These are phyloP conservation scores for Azemiops feae DNA, from an alignment of 2,113 vertebrate genomes.

Conservation along the genomic window DNA sequence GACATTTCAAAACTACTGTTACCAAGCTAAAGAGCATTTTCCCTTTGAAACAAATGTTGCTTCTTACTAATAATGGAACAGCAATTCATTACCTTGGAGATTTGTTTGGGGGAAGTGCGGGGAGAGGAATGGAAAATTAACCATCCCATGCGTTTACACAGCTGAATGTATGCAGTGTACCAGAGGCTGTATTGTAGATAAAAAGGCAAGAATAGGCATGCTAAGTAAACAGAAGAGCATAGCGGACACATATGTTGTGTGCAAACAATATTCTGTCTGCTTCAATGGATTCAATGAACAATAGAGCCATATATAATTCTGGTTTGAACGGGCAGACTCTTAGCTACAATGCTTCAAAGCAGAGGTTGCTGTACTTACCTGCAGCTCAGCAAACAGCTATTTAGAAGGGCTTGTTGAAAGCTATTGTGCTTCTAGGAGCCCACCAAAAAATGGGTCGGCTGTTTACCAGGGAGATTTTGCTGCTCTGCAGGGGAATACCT, in stretches of 20 bases:
- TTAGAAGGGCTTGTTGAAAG: background rate
- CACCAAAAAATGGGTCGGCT: background rate
- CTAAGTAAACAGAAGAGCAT: background rate
- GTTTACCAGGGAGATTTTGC: background rate
- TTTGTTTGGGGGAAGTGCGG: slow-evolving; percentile 14
- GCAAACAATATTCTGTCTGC: background rate
- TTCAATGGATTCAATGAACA: background rate
- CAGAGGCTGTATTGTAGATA: background rate
- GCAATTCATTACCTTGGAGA: slow-evolving; percentile 43
- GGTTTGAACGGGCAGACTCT: background rate
- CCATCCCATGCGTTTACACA: accelerated
- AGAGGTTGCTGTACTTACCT: background rate
- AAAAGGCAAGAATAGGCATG: background rate
- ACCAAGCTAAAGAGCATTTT: slow-evolving; percentile 51
- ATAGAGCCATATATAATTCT: slow-evolving; percentile 3
- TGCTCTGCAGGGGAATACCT: background rate
- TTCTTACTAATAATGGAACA: slow-evolving; percentile 16
- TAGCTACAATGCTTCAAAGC: background rate
- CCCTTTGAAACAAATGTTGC: slow-evolving; percentile 61
- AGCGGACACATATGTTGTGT: background rate
- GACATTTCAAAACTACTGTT: slow-evolving; percentile 57
- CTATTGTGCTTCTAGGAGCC: background rate
- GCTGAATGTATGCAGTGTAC: background rate
- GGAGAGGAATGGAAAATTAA: slow-evolving; percentile 12
- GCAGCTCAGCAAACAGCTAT: background rate